Base-by-base conservation (phyloP, 2,888 invertebrate genomes). In the Aphidius colemani region DNA sequence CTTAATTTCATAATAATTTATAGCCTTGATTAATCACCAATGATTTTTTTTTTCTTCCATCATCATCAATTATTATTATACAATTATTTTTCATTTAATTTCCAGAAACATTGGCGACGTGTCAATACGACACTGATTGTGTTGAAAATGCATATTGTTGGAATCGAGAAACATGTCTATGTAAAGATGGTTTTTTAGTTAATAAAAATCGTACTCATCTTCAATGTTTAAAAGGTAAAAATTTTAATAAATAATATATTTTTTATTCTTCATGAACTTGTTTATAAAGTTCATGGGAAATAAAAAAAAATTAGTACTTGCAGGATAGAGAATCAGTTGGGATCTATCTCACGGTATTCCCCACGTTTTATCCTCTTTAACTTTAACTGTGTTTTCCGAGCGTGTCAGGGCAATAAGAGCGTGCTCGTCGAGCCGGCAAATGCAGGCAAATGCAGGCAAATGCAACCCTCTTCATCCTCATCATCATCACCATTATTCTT, bases 221-320 rank as follows among this genome's bases (percentile, higher is more conserved):
- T 60, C 78, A 82, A 65, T 85, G 85, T 69, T 66, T 84, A 7
- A 75, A 75, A 79, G 75, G 84, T 84, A 73, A 68, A 39, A 53
- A 11, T 53, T 44, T 13, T 46, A 18, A 40, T 41, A 11, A 44
- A 55, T 44, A 13, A 44, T 44, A 45, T 18, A 13, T 45, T 18
- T 7, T 45, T 7, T 18, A 2, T 30, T 57, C 30, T 30, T 30
- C 13, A 45, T 45, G 45, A 10, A 45, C 45, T n/a, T 45, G 10
- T 49, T 7, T 49, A 49, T 49, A 11, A n/a, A n/a, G n/a, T 45
- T 49, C 49, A 49, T 49, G 49, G 13, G 49, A 49, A 49, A n/a
- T n/a, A 13, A 18, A 30, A 30, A 30, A 30, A 30, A 30, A 30
- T 30, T 30, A 30, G 30, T 30, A 30, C 30, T 30, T 30, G n/a